phyloP scores from a whole-genome alignment of 2,113 vertebrate species.

The Scartelaos histophorus region DNA sequence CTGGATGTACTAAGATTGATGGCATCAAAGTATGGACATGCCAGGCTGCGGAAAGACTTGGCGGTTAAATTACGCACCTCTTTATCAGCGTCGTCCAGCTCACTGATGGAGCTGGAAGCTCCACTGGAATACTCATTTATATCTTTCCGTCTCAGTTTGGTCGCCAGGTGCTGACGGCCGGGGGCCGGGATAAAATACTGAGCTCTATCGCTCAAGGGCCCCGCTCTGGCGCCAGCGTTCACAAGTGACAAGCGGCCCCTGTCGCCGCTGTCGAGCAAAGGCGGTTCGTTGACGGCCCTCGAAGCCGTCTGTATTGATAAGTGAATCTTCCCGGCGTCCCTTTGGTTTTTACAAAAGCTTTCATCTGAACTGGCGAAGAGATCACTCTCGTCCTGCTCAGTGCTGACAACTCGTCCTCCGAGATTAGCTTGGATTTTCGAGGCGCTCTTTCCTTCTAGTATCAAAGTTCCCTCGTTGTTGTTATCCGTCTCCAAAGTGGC shows the following conservation, averaged over 20 bases:
- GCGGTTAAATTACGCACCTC: conserved; percentile 95
- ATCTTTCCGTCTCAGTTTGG: conserved; percentile 83
- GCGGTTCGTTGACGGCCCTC: conserved; percentile 83
- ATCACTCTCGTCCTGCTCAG: conserved; percentile 81
- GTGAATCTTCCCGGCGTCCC: conserved; percentile 79
- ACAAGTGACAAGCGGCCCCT: conserved; percentile 82
- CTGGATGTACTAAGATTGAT: conserved; percentile 87
- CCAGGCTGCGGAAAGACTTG: conserved; percentile 93
- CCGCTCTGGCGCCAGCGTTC: conserved; percentile 67
- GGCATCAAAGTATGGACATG: conserved; percentile 93
- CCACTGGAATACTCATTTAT: conserved; percentile 92
- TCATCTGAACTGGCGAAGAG: conserved; percentile 78
- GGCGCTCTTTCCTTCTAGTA: conserved; percentile 49
- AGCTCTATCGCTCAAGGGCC: conserved; percentile 58
- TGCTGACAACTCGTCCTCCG: conserved; percentile 81
- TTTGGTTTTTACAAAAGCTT: conserved; percentile 70
- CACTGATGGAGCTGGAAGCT: conserved; percentile 94
- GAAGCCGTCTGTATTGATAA: conserved; percentile 88
- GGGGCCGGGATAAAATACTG: conserved; percentile 83
- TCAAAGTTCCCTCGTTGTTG: conserved; percentile 73
- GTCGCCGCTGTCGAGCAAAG: conserved; percentile 78
- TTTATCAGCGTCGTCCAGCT: conserved; percentile 96
- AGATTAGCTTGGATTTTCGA: conserved; percentile 69
- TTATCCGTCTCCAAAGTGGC: conserved; percentile 91
- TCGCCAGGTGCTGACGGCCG: conserved; percentile 86